These are phyloP conservation scores for Labroides dimidiatus DNA, from an alignment of 2,797 vertebrate genomes.

Conservation along the genomic window DNA sequence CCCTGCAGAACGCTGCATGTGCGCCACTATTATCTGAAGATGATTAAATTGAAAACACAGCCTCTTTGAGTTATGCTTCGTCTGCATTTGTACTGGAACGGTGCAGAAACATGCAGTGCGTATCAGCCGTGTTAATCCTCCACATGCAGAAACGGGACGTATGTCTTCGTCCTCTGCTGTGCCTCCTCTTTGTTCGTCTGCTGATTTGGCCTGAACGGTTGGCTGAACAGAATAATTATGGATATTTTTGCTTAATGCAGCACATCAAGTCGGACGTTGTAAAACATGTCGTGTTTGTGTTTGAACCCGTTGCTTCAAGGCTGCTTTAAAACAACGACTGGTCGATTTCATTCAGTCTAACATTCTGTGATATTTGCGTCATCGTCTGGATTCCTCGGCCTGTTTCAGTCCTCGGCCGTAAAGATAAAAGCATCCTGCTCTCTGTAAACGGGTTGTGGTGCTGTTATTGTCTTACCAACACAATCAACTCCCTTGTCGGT, in stretches of 20 bases:
- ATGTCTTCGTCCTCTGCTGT: slow-evolving; percentile 64
- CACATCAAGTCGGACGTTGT: slow-evolving; percentile 45
- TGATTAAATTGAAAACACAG: slow-evolving; percentile 69
- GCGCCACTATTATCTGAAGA: slow-evolving; percentile 59
- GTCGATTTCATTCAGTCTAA: too few relatives aligned
- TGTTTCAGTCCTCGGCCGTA: slow-evolving; percentile 5
- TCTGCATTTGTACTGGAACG: slow-evolving; percentile 65
- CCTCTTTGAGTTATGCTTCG: slow-evolving; percentile 71
- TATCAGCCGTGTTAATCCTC: slow-evolving; percentile 67
- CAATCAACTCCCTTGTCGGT: slow-evolving; percentile 37
- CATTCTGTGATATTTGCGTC: background rate
- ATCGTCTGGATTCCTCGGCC: background rate
- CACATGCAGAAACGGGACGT: slow-evolving; percentile 44
- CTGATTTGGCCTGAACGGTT: slow-evolving; percentile 68
- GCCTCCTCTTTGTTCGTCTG: slow-evolving; percentile 63
- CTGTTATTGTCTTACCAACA: slow-evolving; percentile 45
- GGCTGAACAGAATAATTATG: slow-evolving; percentile 69
- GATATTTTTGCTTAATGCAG: slow-evolving; percentile 71
- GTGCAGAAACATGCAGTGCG: slow-evolving; percentile 59
- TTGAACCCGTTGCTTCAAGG: background rate
- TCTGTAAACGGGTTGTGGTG: slow-evolving; percentile 14
- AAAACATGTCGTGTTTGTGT: background rate
- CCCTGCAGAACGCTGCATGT: slow-evolving; percentile 28
- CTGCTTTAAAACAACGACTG: too few relatives aligned
- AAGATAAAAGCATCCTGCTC: background rate